phyloP scores from a whole-genome alignment of 1,140 invertebrate genomes.

The Nasonia giraulti region DNA sequence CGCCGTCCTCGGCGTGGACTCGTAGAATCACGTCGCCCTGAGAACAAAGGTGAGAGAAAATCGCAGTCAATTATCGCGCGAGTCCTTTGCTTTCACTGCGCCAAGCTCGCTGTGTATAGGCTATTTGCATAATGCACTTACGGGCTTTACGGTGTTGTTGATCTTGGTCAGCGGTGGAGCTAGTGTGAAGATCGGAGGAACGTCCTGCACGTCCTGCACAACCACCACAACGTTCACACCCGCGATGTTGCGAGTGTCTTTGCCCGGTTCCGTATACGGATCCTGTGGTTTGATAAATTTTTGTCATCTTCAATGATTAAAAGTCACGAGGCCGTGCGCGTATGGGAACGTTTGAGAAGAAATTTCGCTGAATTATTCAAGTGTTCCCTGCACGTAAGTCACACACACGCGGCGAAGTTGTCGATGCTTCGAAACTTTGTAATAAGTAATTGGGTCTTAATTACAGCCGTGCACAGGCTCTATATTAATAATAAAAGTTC shows the following conservation, averaged over 20 bases:
- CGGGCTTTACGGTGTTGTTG: slow-evolving; percentile 69
- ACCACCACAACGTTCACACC: slow-evolving; percentile 86
- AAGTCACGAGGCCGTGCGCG: background rate
- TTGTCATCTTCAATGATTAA: background rate
- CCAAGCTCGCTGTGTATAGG: background rate
- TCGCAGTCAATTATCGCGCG: background rate
- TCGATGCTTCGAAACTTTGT: too few species aligned
- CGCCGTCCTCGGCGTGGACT: slow-evolving; percentile 91
- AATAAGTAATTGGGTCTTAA: too few species aligned
- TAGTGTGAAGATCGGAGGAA: slow-evolving; percentile 87
- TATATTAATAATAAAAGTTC: slow-evolving; percentile 53
- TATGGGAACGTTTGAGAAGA: background rate
- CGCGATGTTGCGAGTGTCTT: slow-evolving; percentile 90
- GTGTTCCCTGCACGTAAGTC: too few species aligned
- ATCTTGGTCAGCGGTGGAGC: slow-evolving; percentile 85
- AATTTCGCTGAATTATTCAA: background rate
- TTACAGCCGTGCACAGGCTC: too few species aligned
- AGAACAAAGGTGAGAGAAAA: slow-evolving; percentile 29
- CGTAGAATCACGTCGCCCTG: slow-evolving; percentile 80
- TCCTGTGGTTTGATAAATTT: slow-evolving; percentile 77
- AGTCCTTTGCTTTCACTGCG: background rate
- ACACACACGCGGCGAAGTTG: too few species aligned
- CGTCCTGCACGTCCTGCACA: slow-evolving; percentile 90
- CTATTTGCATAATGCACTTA: slow-evolving; percentile 53
- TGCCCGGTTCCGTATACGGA: slow-evolving; percentile 85